Evolutionary conservation across 2,888 invertebrate species (phyloP), one percentile per base, ranked within the genome.

Genomic region (Strigamia maritima): DNA sequence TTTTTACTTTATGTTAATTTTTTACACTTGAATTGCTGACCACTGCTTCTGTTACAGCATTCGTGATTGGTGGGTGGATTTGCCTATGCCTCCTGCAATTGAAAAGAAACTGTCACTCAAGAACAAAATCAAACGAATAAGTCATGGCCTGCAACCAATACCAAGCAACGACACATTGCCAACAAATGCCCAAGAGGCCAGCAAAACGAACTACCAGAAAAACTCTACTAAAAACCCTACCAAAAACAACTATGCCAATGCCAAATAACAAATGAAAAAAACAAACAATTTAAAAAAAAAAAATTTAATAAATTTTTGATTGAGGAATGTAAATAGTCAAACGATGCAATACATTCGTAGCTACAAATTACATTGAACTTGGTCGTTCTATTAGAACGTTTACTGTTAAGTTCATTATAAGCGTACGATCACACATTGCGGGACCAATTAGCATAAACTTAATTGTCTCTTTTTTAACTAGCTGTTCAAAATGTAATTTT

Each of bases 41-140:
- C 60, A 60, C 60, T 60, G 60, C 60, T 60, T 60, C 60, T 60
- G 22, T 76, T 76, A 22, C 76, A 76, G 76, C 40, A 76, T 76
- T 76, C 76, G 76, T 14, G 76, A 76, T 76, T 76, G 76, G 76
- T 76, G 76, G 76, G 76, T 38, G 44, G 76, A 76, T 76, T 2
- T 76, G 31, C 76, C 76, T 38, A 38, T 76, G 40, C 76, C 76
- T 38, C 35, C 38, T 38, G 35, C 31, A 44, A 22, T 40, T 38
- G 38, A 76, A 40, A 35, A 40, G 38, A 35, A 38, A 26, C n/a
- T 76, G 44, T 76, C 76, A n/a, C 40, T 76, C 24, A 76, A 76
- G 40, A 76, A 40, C 76, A 35, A 40, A 44, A 7, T 76, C 44
- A 76, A 76, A 76, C 76, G 76, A 19, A 19, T 76, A 40, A 40